Percentiles rank a stretch among this genome's conserved stretches.
Conservation (phyloP, 2,113 vertebrate genomes). For the Recurvirostra avosetta region DNA sequence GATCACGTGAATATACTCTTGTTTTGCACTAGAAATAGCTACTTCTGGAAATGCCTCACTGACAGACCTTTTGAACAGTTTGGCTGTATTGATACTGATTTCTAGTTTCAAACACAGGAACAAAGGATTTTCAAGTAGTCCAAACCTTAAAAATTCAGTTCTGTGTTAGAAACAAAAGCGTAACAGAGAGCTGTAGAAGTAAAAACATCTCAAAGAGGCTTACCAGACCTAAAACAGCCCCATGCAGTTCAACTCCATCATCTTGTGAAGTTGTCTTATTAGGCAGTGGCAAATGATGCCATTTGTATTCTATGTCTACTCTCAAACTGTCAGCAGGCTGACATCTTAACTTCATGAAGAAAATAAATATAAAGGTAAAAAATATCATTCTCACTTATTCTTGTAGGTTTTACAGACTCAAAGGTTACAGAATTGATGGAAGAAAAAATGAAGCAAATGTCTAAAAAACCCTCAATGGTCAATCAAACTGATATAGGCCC, state of each 20-base stretch:
- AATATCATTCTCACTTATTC: neutral
- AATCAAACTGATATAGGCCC: neutral
- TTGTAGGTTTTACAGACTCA: neutral
- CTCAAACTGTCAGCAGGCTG: conserved; percentile 32
- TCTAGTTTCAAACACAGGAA: neutral
- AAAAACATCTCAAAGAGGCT: neutral
- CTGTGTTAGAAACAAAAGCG: neutral
- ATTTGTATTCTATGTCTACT: neutral
- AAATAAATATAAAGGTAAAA: neutral
- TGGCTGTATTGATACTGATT: neutral
- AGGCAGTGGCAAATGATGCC: neutral
- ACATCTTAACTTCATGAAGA: neutral
- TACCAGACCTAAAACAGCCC: neutral
- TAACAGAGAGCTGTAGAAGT: neutral
- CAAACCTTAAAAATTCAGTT: neutral
- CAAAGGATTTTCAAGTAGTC: neutral
- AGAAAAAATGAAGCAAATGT: neutral
- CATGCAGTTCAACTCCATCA: neutral
- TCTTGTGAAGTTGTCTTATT: neutral
- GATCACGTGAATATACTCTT: neutral
- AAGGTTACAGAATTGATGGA: neutral
- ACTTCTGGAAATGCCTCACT: neutral
- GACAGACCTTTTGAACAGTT: neutral
- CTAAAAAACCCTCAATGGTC: neutral
- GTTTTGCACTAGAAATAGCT: neutral